Conservation (phyloP, 2,888 invertebrate species). For the Hipparchia semele region DNA sequence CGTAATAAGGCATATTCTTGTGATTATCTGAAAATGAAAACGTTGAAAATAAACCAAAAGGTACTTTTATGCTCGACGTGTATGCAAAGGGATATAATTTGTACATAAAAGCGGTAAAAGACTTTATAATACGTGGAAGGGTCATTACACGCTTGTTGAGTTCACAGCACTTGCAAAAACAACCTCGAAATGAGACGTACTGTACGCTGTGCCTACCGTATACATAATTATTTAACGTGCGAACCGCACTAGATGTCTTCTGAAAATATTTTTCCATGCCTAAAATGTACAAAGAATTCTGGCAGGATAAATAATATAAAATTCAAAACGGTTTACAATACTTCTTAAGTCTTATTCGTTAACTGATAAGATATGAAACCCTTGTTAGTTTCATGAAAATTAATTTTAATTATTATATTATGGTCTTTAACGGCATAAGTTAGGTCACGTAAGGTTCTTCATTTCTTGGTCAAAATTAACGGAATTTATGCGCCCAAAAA, state of each 20-base stretch:
- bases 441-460: too few relatives aligned
- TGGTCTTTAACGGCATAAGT: too few relatives aligned
- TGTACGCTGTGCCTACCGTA: slow-evolving; percentile 41
- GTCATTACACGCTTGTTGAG: slow-evolving; percentile 74
- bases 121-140: slow-evolving; percentile 72
- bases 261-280: slow-evolving; percentile 25
- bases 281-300: slow-evolving; percentile 13
- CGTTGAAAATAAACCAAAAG: slow-evolving; percentile 56
- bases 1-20: slow-evolving; percentile 42
- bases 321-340: too few relatives aligned
- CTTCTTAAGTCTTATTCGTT: too few relatives aligned
- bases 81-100: slow-evolving; percentile 70
- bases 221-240: slow-evolving; percentile 35
- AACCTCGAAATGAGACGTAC: slow-evolving; percentile 56
- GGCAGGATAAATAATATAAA: background rate
- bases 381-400: too few relatives aligned
- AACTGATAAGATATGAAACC: too few relatives aligned
- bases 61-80: slow-evolving; percentile 66
- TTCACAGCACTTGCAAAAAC: slow-evolving; percentile 70
- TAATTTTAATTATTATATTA: too few relatives aligned
- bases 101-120: slow-evolving; percentile 66
- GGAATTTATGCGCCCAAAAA: background rate
- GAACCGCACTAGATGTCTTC: slow-evolving; percentile 33
- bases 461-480: too few relatives aligned
- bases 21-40: slow-evolving; percentile 49